Percentiles rank a stretch among this genome's conserved stretches.
These are phyloP conservation scores for Achlya flavicornis DNA, from an alignment of 2,888 invertebrate genomes.

Conservation along the genomic window DNA sequence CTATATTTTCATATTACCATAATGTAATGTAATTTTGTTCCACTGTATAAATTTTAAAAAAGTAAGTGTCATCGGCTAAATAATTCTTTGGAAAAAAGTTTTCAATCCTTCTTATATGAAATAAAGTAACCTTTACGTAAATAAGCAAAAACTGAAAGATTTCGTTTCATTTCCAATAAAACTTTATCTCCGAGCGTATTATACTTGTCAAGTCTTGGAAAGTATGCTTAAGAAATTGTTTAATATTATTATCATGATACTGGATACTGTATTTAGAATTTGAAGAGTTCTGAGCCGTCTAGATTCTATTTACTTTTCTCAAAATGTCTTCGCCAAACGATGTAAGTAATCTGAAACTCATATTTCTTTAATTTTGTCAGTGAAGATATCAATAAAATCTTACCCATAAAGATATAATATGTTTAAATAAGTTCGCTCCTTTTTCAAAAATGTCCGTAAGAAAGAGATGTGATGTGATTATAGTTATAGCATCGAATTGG, in stretches of 20 bases:
- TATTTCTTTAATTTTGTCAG: neutral
- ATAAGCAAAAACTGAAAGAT: neutral
- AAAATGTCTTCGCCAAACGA: constrained; percentile 13
- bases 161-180: neutral
- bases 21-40: no score
- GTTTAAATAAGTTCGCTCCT: no score
- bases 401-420: no score
- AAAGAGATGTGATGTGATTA: no score
- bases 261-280: neutral
- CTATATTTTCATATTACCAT: no score
- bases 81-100: no score
- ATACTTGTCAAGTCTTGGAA: neutral
- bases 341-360: constrained; percentile 5
- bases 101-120: no score
- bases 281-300: neutral
- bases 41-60: no score
- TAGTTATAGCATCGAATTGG: no score
- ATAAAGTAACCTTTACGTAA: neutral
- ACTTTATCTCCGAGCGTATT: neutral
- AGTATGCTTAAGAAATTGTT: neutral
- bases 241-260: neutral
- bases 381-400: no score
- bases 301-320: constrained; percentile 13
- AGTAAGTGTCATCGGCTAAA: no score
- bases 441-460: no score